Evolutionary conservation across 2,113 vertebrate species (phyloP).

Genomic region (Australoheros scitulus): DNA sequence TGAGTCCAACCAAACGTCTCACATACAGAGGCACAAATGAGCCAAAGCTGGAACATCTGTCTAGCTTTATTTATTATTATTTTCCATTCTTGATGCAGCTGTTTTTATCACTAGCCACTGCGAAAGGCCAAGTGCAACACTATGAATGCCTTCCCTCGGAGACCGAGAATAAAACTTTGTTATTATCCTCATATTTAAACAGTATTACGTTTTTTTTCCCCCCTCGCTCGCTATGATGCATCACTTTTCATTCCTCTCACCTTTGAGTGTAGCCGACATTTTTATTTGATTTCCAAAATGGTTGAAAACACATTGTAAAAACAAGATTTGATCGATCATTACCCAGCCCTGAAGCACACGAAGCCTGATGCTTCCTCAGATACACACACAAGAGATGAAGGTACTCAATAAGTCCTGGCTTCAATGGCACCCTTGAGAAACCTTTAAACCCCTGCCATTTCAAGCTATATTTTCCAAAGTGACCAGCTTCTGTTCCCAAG

Average conservation of each 20-base stretch:
- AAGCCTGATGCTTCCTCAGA: background rate
- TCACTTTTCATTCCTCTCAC: background rate
- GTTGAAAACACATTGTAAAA: background rate
- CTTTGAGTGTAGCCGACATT: background rate
- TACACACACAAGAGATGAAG: background rate
- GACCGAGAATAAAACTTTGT: background rate
- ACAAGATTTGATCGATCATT: background rate
- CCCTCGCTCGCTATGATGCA: background rate
- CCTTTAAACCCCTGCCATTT: background rate
- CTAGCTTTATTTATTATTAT: background rate
- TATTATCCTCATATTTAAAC: background rate
- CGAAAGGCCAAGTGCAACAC: background rate
- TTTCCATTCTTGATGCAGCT: background rate
- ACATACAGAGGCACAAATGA: background rate
- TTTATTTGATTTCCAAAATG: background rate
- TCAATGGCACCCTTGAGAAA: background rate
- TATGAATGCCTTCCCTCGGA: background rate
- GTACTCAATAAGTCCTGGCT: background rate
- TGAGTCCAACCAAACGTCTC: background rate
- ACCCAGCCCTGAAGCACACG: background rate
- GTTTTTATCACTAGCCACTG: constrained; percentile 1
- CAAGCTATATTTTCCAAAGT: background rate
- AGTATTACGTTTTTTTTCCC: background rate
- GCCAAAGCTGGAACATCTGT: background rate
- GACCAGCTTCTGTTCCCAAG: background rate